phyloP scores from a whole-genome alignment of 1,140 invertebrate genomes.

The Choristoneura fumiferana region DNA sequence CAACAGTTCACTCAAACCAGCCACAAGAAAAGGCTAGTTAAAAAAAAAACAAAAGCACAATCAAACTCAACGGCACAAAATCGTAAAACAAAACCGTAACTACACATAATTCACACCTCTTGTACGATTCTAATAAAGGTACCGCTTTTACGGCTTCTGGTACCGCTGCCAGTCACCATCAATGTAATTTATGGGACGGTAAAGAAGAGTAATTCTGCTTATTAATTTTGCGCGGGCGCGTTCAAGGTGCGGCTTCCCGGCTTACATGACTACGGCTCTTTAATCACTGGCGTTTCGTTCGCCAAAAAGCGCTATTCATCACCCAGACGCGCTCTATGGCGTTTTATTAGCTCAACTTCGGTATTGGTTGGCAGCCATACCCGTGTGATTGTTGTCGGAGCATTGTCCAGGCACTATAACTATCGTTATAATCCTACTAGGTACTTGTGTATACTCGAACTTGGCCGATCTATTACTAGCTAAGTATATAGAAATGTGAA shows the following conservation, averaged over 20 bases:
- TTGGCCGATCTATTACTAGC: no score
- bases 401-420: no score
- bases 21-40: no score
- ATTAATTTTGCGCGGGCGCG: conserved; percentile 58
- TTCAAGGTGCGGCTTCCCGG: conserved; percentile 45
- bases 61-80: not conserved
- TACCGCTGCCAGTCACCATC: conserved; percentile 54
- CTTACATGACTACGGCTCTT: conserved; percentile 48
- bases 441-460: no score
- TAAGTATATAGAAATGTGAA: no score
- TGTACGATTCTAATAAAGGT: conserved; percentile 52
- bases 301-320: conserved; percentile 38
- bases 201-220: conserved; percentile 62
- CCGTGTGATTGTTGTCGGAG: no score
- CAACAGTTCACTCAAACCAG: no score
- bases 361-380: no score
- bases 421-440: no score
- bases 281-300: conserved; percentile 42
- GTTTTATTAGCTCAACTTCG: not conserved
- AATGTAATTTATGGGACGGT: conserved; percentile 63
- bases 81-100: not conserved
- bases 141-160: conserved; percentile 45
- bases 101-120: conserved; percentile 38
- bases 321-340: conserved; percentile 5
- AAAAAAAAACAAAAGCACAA: no score